Conservation (phyloP, 2,888 invertebrate species). For the Meta bourneti region DNA sequence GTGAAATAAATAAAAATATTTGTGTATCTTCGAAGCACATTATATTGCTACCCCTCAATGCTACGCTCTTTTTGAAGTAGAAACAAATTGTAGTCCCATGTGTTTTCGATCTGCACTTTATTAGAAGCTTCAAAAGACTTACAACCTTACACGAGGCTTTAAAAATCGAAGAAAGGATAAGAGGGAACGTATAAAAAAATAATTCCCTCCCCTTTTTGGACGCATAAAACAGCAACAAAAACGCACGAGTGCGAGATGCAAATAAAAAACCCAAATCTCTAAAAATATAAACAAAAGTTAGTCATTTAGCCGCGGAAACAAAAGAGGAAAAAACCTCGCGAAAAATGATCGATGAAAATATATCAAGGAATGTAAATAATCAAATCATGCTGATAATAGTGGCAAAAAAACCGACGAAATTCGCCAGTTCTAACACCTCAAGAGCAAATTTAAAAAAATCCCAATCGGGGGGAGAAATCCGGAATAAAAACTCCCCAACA, state of each 20-base stretch:
- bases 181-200: too few species aligned
- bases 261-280: background rate
- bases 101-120: constrained; percentile 17
- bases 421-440: background rate
- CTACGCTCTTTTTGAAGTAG: background rate
- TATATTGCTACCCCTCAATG: background rate
- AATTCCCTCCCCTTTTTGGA: background rate
- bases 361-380: constrained; percentile 52
- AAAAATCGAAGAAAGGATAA: background rate
- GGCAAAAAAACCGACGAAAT: background rate
- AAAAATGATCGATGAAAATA: constrained; percentile 36
- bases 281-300: background rate
- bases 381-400: constrained; percentile 41
- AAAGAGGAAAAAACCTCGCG: background rate
- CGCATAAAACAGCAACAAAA: background rate
- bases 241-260: background rate
- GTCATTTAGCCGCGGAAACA: background rate
- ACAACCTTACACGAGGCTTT: constrained; percentile 9
- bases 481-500: background rate
- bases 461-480: constrained; percentile 4
- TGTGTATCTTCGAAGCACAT: too few species aligned
- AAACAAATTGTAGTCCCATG: background rate
- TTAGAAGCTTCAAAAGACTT: constrained; percentile 32
- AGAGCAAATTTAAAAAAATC: constrained; percentile 40
- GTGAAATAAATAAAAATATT: constrained; percentile 6